Evolutionary conservation across 2,888 invertebrate genomes (phyloP).

Genomic region (Leptinotarsa peninsularis): DNA sequence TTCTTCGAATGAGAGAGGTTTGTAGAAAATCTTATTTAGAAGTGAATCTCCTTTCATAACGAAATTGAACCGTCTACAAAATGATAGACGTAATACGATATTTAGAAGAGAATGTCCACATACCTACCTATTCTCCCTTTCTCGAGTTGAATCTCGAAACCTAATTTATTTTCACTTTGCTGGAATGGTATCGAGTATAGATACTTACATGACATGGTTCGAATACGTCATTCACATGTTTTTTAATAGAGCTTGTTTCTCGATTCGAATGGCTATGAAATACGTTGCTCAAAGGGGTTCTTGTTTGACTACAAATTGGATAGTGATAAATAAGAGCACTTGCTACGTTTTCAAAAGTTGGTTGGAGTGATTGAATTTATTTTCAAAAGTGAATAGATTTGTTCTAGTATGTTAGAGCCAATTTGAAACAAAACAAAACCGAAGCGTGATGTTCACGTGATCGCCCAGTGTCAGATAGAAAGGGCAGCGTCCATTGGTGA

Average conservation of each 20-base stretch:
- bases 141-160: background rate
- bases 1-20: too few species aligned
- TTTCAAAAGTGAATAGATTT: background rate
- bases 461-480: too few species aligned
- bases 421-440: too few species aligned
- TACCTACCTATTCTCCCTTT: constrained; percentile 3
- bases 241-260: constrained; percentile 16
- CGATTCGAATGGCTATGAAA: constrained; percentile 18
- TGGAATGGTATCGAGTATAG: constrained; percentile 1
- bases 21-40: too few species aligned
- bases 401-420: too few species aligned
- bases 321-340: background rate
- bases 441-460: too few species aligned
- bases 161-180: constrained; percentile 9
- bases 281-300: constrained; percentile 2
- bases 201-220: constrained; percentile 19
- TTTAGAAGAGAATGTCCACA: constrained; percentile 5
- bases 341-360: background rate
- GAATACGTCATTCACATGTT: constrained; percentile 11
- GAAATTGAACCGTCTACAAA: background rate
- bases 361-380: constrained; percentile 5
- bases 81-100: background rate
- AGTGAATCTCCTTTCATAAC: background rate
- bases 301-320: constrained; percentile 22
- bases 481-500: too few species aligned